Percentiles rank a stretch among this genome's conserved stretches.
phyloP scores from a whole-genome alignment of 53 echinoderm and acorn worm genomes.

The Holothuria leucospilota region DNA sequence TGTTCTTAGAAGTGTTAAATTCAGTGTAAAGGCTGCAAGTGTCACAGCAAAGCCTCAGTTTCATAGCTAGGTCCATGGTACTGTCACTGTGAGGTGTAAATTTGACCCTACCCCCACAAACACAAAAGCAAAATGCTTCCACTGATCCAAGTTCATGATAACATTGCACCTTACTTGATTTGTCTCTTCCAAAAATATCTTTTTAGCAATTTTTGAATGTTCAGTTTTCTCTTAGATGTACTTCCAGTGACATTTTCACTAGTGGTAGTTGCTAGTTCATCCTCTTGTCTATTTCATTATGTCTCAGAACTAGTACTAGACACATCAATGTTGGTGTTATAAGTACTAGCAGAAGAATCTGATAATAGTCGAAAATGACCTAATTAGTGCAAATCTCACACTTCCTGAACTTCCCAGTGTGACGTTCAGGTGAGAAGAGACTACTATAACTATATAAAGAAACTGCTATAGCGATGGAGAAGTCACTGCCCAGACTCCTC shows the following conservation, averaged over 20 bases:
- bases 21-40: background rate
- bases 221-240: constrained; percentile 30
- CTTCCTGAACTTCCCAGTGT: no score
- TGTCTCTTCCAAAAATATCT: constrained; percentile 3
- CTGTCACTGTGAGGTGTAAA: background rate
- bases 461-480: no score
- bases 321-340: background rate
- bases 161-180: background rate
- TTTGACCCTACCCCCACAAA: background rate
- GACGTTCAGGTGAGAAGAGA: no score
- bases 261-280: background rate
- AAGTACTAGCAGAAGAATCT: no score
- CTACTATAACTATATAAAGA: no score
- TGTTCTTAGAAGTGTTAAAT: background rate
- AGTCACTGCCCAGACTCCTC: no score
- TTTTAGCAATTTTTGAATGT: background rate
- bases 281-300: background rate
- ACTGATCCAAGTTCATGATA: background rate
- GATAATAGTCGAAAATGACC: no score
- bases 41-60: background rate
- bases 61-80: background rate
- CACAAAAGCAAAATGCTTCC: constrained; percentile 7
- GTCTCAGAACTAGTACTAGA: background rate
- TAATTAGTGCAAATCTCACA: no score
- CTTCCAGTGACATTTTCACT: background rate